Conservation (phyloP, 2,888 invertebrate species). For the Nomada hirtipes region DNA sequence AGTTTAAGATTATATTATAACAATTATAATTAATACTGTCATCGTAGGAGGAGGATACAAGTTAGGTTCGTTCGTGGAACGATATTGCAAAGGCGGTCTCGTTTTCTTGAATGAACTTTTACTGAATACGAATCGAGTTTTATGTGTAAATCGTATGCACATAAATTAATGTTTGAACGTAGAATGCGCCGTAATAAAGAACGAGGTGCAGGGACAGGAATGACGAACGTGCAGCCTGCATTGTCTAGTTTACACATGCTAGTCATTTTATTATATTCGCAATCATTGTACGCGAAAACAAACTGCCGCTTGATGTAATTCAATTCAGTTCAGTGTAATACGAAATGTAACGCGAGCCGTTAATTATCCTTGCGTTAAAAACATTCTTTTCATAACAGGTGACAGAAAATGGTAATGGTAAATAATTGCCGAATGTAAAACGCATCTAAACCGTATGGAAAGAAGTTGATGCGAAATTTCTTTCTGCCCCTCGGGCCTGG, state of each 20-base stretch:
- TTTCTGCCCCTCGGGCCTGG: background rate
- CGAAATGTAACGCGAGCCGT: background rate
- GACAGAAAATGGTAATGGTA: background rate
- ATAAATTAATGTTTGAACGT: background rate
- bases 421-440: slow-evolving; percentile 3
- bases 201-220: slow-evolving; percentile 17
- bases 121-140: slow-evolving; percentile 32
- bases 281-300: background rate
- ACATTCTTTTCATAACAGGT: no score
- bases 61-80: background rate
- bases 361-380: slow-evolving; percentile 2
- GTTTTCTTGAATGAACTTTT: slow-evolving; percentile 35
- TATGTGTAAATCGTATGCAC: slow-evolving; percentile 12
- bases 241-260: slow-evolving; percentile 2
- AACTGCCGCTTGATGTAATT: background rate
- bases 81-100: background rate
- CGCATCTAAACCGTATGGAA: background rate
- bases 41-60: background rate
- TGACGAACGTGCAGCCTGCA: slow-evolving; percentile 1
- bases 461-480: background rate
- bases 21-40: background rate
- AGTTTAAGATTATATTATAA: background rate
- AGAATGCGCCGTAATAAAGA: background rate
- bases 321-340: background rate
- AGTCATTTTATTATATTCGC: background rate